A percentile compares a stretch with the other conserved stretches of the same genome.
These are phyloP conservation scores for Emydoidea blandingii DNA, from an alignment of 2,797 vertebrate species.

Conservation along the genomic window DNA sequence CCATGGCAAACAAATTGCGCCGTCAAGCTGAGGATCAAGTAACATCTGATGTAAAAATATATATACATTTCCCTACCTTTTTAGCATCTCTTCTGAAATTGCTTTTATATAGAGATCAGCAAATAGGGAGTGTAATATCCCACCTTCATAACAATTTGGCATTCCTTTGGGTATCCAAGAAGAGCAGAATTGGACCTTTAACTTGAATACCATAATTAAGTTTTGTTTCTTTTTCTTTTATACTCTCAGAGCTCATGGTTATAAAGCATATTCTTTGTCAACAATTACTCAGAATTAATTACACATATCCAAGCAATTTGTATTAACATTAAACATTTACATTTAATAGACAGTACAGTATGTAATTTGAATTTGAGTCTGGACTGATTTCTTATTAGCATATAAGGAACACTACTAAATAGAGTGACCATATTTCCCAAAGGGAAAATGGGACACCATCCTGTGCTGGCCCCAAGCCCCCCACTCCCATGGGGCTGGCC, in stretches of 20 bases:
- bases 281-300: slow-evolving; percentile 39
- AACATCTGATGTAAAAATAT: slow-evolving; percentile 72
- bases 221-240: slow-evolving; percentile 2
- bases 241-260: slow-evolving; percentile 2
- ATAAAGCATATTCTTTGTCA: not conserved
- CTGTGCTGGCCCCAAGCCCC: too few relatives aligned
- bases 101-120: not conserved
- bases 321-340: slow-evolving; percentile 38
- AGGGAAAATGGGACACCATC: not conserved
- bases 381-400: not conserved
- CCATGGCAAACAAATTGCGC: slow-evolving; percentile 61
- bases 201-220: not conserved
- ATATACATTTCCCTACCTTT: slow-evolving; percentile 34
- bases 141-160: not conserved
- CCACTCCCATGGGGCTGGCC: too few relatives aligned
- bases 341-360: slow-evolving; percentile 32
- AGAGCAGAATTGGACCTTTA: slow-evolving; percentile 11
- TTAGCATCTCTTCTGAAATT: not conserved
- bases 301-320: slow-evolving; percentile 25
- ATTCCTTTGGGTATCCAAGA: slow-evolving; percentile 2
- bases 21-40: slow-evolving; percentile 57
- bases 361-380: slow-evolving; percentile 47
- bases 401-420: not conserved
- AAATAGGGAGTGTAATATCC: not conserved
- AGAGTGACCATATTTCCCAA: not conserved